These are phyloP conservation scores for Pseudomyrmex gracilis DNA, from an alignment of 1,140 invertebrate species.

Conservation along the genomic window DNA sequence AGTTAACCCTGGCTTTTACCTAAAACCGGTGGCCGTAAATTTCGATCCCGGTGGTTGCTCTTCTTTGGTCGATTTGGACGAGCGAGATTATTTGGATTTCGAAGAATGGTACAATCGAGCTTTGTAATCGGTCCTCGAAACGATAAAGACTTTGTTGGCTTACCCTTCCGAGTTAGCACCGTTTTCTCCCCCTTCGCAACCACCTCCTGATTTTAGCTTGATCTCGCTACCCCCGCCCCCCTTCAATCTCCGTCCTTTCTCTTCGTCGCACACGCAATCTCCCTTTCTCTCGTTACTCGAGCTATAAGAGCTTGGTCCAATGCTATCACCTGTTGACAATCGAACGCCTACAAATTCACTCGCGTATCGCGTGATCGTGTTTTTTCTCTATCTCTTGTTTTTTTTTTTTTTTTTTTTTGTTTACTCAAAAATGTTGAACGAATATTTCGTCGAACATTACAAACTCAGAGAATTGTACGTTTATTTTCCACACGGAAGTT, in stretches of 20 bases:
- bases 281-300: constrained; percentile 73
- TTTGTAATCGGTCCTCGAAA: constrained; percentile 79
- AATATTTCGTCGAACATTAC: constrained; percentile 7
- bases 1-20: not conserved
- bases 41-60: constrained; percentile 43
- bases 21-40: constrained; percentile 38
- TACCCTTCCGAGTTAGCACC: constrained; percentile 67
- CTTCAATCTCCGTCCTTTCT: constrained; percentile 36
- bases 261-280: constrained; percentile 59
- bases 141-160: constrained; percentile 78
- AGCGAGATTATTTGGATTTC: constrained; percentile 74
- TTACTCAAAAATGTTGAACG: not conserved
- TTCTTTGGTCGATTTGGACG: constrained; percentile 37
- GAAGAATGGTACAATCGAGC: constrained; percentile 77
- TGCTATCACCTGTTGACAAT: constrained; percentile 79
- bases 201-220: constrained; percentile 62
- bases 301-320: constrained; percentile 70
- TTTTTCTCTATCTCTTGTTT: constrained; percentile 4
- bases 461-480: constrained; percentile 15
- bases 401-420: constrained; percentile 51
- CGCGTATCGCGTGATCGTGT: constrained; percentile 58
- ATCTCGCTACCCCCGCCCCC: constrained; percentile 4
- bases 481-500: too few relatives aligned
- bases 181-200: constrained; percentile 46
- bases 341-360: constrained; percentile 66